Base-by-base conservation (phyloP, 2,113 vertebrate genomes). In the Pelmatolapia mariae region DNA sequence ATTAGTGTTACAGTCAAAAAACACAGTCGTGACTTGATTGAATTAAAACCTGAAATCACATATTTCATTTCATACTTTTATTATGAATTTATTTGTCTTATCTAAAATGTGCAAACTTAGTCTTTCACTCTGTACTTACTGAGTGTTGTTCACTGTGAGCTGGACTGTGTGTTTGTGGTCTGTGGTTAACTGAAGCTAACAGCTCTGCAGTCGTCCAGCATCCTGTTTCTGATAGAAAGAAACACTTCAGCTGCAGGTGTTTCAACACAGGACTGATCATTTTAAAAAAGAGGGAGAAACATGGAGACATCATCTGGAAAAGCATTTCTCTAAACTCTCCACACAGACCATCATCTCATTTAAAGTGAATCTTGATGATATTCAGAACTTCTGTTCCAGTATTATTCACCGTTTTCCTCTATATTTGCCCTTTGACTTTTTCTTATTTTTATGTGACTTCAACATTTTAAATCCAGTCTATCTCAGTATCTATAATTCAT, bases 251-350 rank as follows among this genome's bases (percentile, higher is more conserved):
- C 56, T 9, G 24, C 56, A 57, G 56, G 7, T 57, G 56, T 2
- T 57, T 57, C 13, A 57, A 2, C 24, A 57, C 56, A 59, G 56
- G 0, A 2, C 56, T 59, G 56, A 0, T 59, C 0, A 59, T 0
- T 29, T 59, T 59, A 59, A 59, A 59, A 29, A 0, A 33, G 24
- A 24, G 24, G 24, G n/a, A n/a, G n/a, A n/a, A n/a, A 24, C 24
- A 24, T 24, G 24, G 24, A 24, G 24, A 24, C 24, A 24, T 24
- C 2, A 24, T 24, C 24, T 24, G 24, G 24, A 24, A 24, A 24
- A 2, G 24, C 24, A 24, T 24, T 24, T 24, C 24, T 24, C 24
- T 24, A 24, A 24, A 24, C 3, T 3, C 24, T 24, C 2, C 24
- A 24, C 24, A 24, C 24, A 24, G 24, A 24, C 50, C 50, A n/a